Conservation (phyloP, 2,797 vertebrate genomes). For the Malurus splendens region DNA sequence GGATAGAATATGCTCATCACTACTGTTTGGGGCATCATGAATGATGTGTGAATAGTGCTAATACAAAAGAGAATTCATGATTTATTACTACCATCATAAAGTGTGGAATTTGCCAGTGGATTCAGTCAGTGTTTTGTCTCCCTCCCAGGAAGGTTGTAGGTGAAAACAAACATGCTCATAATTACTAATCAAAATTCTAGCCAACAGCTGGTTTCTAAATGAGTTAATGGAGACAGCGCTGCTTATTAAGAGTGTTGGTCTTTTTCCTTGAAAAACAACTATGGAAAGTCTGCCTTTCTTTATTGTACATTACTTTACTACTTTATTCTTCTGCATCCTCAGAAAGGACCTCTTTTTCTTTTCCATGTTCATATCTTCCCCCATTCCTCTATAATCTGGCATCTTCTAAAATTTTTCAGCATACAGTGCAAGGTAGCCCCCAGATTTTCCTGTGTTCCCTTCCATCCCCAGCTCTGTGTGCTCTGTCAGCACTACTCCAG, state of each 20-base stretch:
- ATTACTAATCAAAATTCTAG: not conserved
- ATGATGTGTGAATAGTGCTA: not conserved
- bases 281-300: not conserved
- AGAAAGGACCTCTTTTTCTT: not conserved
- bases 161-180: not conserved
- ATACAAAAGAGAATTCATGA: not conserved
- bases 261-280: not conserved
- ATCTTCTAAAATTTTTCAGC: not conserved
- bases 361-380: not conserved
- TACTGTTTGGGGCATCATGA: not conserved
- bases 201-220: not conserved
- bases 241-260: not conserved
- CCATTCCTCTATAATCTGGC: not conserved
- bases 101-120: not conserved
- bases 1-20: not conserved
- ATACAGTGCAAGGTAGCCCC: not conserved
- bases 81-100: not conserved
- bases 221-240: not conserved
- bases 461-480: not conserved
- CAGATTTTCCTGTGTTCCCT: not conserved
- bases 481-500: not conserved
- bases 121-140: not conserved
- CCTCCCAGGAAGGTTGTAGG: not conserved
- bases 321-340: not conserved
- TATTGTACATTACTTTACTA: not conserved